These are phyloP conservation scores for Carcina quercana DNA, from an alignment of 2,888 invertebrate species.

Conservation along the genomic window DNA sequence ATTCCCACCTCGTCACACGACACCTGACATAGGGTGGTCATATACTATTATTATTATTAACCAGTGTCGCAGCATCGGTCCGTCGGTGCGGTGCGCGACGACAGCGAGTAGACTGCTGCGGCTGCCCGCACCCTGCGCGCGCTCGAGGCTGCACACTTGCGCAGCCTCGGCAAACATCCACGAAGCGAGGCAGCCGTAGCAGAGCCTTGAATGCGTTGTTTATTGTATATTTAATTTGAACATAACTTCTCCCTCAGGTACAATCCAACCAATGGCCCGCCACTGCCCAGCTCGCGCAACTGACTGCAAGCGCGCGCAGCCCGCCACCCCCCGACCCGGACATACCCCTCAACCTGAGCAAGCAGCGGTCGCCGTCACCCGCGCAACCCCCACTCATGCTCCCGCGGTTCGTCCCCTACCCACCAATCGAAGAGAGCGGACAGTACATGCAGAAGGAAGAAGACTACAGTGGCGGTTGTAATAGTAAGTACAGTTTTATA, in stretches of 20 bases:
- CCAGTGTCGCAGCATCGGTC: no score
- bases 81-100: no score
- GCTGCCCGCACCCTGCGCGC: no score
- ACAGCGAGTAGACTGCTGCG: no score
- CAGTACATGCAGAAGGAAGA: conserved; percentile 60
- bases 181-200: not conserved
- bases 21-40: no score
- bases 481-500: conserved; percentile 44
- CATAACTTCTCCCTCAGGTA: conserved; percentile 28
- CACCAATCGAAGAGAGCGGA: conserved; percentile 54
- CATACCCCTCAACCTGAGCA: conserved; percentile 90
- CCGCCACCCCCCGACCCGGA: conserved; percentile 82
- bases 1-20: no score
- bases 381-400: conserved; percentile 72
- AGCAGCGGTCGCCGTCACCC: conserved; percentile 82
- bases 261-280: conserved; percentile 79
- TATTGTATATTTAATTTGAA: not conserved
- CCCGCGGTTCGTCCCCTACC: conserved; percentile 67
- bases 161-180: not conserved
- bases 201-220: not conserved
- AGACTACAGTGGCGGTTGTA: conserved; percentile 54
- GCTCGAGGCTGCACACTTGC: no score
- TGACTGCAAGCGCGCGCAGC: conserved; percentile 73
- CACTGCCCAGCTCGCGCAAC: conserved; percentile 82
- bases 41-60: not conserved